These are phyloP conservation scores for Synanceia verrucosa DNA, from an alignment of 2,797 vertebrate genomes.

Conservation along the genomic window DNA sequence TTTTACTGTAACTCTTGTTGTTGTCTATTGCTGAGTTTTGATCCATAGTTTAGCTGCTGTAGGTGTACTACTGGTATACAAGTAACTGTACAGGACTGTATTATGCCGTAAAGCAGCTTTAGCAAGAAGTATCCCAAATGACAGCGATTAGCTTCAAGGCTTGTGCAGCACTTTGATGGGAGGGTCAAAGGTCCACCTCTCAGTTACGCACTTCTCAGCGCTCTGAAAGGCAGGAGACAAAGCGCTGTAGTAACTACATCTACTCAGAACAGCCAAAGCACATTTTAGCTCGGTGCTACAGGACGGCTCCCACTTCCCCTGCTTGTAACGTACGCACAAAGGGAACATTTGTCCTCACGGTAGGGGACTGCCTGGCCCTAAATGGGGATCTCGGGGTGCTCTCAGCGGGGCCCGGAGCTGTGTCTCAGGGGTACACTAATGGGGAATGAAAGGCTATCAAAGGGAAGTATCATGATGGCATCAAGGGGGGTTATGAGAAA, in stretches of 20 bases:
- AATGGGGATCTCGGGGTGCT: conserved; percentile 77
- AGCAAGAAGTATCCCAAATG: conserved; percentile 35
- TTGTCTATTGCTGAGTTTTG: not conserved
- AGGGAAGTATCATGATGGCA: conserved; percentile 83
- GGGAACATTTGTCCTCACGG: conserved; percentile 81
- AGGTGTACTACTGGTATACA: not conserved
- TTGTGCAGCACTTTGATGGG: conserved; percentile 65
- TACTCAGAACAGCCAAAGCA: conserved; percentile 73
- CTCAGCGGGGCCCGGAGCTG: conserved; percentile 67
- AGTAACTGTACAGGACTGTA: conserved; percentile 30
- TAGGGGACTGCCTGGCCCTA: conserved; percentile 76
- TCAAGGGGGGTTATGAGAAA: conserved; percentile 79
- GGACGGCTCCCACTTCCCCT: conserved; percentile 76
- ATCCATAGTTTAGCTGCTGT: not conserved
- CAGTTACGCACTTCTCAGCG: conserved; percentile 65
- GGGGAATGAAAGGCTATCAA: conserved; percentile 85
- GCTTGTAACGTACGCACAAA: conserved; percentile 76
- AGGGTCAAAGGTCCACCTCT: conserved; percentile 73
- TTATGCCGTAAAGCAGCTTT: conserved; percentile 21
- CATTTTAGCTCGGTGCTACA: conserved; percentile 65
- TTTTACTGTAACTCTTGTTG: not conserved
- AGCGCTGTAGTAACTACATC: conserved; percentile 74
- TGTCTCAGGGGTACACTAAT: conserved; percentile 80
- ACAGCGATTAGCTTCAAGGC: conserved; percentile 64
- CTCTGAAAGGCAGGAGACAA: conserved; percentile 71